These are phyloP conservation scores for Sebastolobus altivelis DNA, from an alignment of 2,797 vertebrate genomes.

Conservation along the genomic window DNA sequence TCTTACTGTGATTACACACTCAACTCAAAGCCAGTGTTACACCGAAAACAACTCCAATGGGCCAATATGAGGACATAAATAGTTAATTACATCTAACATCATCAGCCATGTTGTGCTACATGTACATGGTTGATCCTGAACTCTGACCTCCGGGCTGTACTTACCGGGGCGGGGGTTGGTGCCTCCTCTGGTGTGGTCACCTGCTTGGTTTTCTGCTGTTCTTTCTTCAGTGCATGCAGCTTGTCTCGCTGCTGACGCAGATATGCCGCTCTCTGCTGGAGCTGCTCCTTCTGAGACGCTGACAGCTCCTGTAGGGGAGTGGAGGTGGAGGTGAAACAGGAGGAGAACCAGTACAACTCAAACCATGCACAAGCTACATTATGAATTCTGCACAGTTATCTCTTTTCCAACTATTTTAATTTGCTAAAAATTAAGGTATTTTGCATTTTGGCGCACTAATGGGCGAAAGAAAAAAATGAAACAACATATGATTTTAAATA, in stretches of 20 bases:
- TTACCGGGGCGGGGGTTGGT: slow-evolving; percentile 63
- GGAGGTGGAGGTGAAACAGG: neutral
- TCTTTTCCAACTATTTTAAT: neutral
- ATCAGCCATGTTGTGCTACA: neutral
- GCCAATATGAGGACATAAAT: neutral
- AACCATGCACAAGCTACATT: neutral
- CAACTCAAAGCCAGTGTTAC: neutral
- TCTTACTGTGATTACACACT: neutral
- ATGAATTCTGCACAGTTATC: neutral
- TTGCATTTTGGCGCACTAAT: neutral
- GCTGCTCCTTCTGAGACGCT: slow-evolving; percentile 88
- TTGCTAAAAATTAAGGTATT: neutral
- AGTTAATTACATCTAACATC: neutral
- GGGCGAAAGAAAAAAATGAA: neutral
- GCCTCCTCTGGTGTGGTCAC: slow-evolving; percentile 49
- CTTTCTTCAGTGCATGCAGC: slow-evolving; percentile 91
- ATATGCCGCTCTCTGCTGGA: slow-evolving; percentile 93
- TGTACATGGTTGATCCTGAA: neutral
- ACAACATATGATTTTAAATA: neutral
- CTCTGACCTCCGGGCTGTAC: neutral
- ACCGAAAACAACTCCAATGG: neutral
- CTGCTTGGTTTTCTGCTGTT: slow-evolving; percentile 83
- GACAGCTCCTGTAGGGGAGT: slow-evolving; percentile 85
- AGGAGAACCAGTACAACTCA: neutral
- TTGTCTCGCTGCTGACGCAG: slow-evolving; percentile 94